Evolutionary conservation across 2,113 vertebrate genomes (phyloP), one percentile per base, ranked within the genome.

Genomic region (Oplegnathus fasciatus): DNA sequence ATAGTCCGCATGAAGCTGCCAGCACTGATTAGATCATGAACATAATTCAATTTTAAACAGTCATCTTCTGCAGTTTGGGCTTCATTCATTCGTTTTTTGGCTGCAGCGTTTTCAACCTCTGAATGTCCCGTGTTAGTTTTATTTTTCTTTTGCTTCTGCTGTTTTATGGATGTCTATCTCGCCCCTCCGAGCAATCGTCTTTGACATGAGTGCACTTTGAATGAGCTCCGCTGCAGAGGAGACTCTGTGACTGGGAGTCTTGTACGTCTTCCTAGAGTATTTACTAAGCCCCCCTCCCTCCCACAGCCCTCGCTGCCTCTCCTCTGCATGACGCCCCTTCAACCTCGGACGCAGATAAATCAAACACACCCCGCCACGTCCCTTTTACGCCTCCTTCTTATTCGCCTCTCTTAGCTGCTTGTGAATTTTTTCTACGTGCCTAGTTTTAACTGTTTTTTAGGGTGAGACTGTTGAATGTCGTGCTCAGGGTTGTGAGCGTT

Each of bases 381-480:
- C 60, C 42, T 20, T 26, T 37, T 32, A 64, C 66, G 9, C 26
- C 2, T 62, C 61, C 17, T 30, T 71, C 42, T 73, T 70, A n/a
- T 30, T 71, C 10, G 6, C 1, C 74, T 73, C 55, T 72, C 57
- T 60, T 52, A 62, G 78, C 85, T 91, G 78, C 74, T 82, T 82
- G 26, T 72, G 54, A 55, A n/a, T 73, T 46, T 77, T 75, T 85
- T 88, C 80, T 75, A 81, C 15, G 92, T 93, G 92, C 91, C 91
- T 94, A 42, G 60, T 88, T 90, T 89, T 62, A 74, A 88, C 32
- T 9, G 15, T 83, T 73, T 71, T 82, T 80, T 78, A 57, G 80
- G 44, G 73, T 74, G 80, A 86, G 89, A 86, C 87, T 83, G 84
- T 86, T 93, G 92, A 93, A 94, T 94, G 93, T 94, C 8, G 26